A percentile compares a stretch with the other conserved stretches of the same genome.
Conservation (phyloP, 1,140 invertebrate genomes). For the Drosophila subobscura region DNA sequence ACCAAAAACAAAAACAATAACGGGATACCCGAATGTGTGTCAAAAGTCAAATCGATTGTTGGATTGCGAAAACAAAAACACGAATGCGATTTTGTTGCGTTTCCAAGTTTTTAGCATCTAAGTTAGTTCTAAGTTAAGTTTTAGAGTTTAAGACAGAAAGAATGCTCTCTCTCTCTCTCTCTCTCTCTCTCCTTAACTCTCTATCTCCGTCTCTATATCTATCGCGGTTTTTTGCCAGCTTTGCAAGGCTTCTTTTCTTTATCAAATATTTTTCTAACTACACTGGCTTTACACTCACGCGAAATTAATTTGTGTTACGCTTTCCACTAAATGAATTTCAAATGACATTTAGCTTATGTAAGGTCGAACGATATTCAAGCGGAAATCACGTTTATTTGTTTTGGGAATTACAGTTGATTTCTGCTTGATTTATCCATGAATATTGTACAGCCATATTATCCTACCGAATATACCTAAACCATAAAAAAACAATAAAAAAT, state of each 20-base stretch:
- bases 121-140: neutral
- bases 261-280: constrained; percentile 21
- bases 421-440: constrained; percentile 46
- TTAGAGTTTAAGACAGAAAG: no score
- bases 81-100: constrained; percentile 11
- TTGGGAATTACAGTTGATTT: constrained; percentile 39
- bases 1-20: neutral
- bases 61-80: constrained; percentile 3
- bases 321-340: neutral
- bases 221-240: constrained; percentile 20
- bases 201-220: neutral
- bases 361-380: constrained; percentile 41
- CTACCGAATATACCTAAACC: constrained; percentile 30
- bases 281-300: constrained; percentile 34
- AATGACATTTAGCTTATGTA: constrained; percentile 24
- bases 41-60: constrained; percentile 14
- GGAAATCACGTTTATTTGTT: constrained; percentile 43
- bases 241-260: constrained; percentile 36
- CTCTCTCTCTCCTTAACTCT: no score
- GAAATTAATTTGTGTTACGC: constrained; percentile 32
- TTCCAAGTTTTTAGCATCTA: constrained; percentile 5
- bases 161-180: no score
- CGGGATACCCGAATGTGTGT: constrained; percentile 4
- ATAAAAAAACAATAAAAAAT: constrained; percentile 29
- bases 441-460: constrained; percentile 17